Base-by-base conservation (phyloP, 2,888 invertebrate genomes). In the Mimachlamys varia region DNA sequence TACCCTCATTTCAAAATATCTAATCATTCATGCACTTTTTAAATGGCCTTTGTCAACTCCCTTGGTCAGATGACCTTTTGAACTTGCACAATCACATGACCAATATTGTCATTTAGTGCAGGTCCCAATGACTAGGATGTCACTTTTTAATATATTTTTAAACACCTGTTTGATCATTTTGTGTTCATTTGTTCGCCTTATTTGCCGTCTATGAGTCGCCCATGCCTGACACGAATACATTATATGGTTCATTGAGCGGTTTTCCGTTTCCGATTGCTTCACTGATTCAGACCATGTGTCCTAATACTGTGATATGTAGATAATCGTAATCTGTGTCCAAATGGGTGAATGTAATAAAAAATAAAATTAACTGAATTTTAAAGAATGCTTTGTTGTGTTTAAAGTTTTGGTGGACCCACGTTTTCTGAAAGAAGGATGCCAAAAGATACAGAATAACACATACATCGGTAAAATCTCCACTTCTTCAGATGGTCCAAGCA, bases 241-340 rank as follows among this genome's bases (percentile, higher is more conserved):
- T 22, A 58, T 19, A n/a, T 58, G 58, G 58, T 58, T 58, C 58
- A 58, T 58, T 58, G 58, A 58, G 58, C 58, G 19, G 58, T 58
- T 58, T 17, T n/a, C 19, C 19, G 58, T 0, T n/a, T 58, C 58
- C 19, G 19, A 58, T 22, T 58, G 58, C 58, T 58, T 58, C 58
- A 58, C 58, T 58, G 58, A 58, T 58, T 58, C 58, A 58, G 58
- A 58, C 58, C 58, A 58, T 19, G 58, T 58, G 58, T 22, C 58
- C 58, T 58, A 22, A 58, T 58, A 58, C 58, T 58, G 58, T 58
- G 58, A 58, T 58, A 58, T 58, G 58, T 58, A 58, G 58, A 58
- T 58, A 58, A 58, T 58, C 58, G 58, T 58, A 58, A 58, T 58
- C 22, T 58, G 58, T 58, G 58, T 58, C 58, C 58, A 58, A 58